A percentile compares a stretch with the other conserved stretches of the same genome.
Conservation (phyloP, 2,113 vertebrate genomes). For the Sinocyclocheilus anshuiensis region DNA sequence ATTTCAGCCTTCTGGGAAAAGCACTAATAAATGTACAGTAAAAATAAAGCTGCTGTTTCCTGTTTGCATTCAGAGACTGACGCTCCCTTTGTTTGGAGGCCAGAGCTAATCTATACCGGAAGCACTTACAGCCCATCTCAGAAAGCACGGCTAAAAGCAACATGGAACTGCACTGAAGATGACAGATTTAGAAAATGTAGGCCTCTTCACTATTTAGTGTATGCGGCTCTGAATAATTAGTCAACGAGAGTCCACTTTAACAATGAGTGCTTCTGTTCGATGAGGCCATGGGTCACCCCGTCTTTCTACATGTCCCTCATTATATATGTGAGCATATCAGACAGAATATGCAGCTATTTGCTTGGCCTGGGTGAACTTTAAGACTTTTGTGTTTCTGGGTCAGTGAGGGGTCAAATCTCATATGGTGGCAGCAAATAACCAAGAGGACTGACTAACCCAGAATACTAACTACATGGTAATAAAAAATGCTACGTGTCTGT, state of each 20-base stretch:
- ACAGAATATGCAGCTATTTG: not conserved
- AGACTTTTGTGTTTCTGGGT: conserved; percentile 10
- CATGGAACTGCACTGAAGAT: not conserved
- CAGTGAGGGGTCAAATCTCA: not conserved
- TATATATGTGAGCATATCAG: not conserved
- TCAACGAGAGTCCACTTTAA: not conserved
- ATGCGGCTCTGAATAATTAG: not conserved
- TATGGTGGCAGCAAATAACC: not conserved
- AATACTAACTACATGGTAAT: conserved; percentile 23
- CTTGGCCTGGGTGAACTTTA: conserved; percentile 2
- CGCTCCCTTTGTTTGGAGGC: not conserved
- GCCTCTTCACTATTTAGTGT: not conserved
- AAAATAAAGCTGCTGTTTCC: conserved; percentile 3
- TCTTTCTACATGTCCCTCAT: not conserved
- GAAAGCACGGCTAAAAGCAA: not conserved
- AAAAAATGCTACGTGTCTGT: not conserved
- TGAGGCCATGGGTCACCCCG: not conserved
- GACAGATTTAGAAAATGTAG: not conserved
- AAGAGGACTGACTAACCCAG: not conserved
- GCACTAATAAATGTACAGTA: not conserved
- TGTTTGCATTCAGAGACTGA: not conserved
- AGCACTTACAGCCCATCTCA: conserved; percentile 11
- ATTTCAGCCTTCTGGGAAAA: conserved; percentile 15
- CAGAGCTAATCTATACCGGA: conserved; percentile 22
- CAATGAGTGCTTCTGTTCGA: conserved; percentile 16